These are phyloP conservation scores for Scomber japonicus DNA, from an alignment of 2,113 vertebrate genomes.

Conservation along the genomic window DNA sequence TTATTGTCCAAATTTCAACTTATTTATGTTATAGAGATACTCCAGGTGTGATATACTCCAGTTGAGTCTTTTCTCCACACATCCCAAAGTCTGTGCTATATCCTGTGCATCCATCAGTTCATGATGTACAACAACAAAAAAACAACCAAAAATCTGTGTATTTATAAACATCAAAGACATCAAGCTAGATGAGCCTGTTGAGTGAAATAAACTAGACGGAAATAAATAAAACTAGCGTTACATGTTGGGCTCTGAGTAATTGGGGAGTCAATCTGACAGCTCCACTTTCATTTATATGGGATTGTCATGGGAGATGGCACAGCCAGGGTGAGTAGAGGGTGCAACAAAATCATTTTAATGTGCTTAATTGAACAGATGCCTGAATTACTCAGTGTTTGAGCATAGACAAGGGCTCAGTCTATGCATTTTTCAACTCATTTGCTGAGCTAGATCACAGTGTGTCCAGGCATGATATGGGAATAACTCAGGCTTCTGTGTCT, in stretches of 20 bases:
- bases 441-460: conserved; percentile 22
- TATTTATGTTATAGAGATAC: too few species aligned
- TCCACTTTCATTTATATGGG: conserved; percentile 21
- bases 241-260: conserved; percentile 25
- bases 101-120: background rate
- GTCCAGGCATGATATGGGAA: conserved; percentile 16
- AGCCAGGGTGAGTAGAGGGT: conserved; percentile 17
- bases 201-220: conserved; percentile 16
- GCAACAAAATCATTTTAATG: conserved; percentile 50
- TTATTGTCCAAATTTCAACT: too few species aligned
- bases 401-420: conserved; percentile 29
- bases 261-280: conserved; percentile 29
- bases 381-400: conserved; percentile 18
- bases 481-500: background rate
- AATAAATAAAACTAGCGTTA: conserved; percentile 21
- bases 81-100: background rate
- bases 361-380: conserved; percentile 54
- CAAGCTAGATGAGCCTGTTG: background rate
- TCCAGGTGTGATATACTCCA: background rate
- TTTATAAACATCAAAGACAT: conserved; percentile 16
- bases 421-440: conserved; percentile 39
- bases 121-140: background rate
- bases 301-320: conserved; percentile 9
- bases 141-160: background rate
- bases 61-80: background rate